A percentile compares a stretch with the other conserved stretches of the same genome.
Evolutionary conservation across 1,140 invertebrate species (phyloP).

Genomic region (Heterodera carotae): DNA sequence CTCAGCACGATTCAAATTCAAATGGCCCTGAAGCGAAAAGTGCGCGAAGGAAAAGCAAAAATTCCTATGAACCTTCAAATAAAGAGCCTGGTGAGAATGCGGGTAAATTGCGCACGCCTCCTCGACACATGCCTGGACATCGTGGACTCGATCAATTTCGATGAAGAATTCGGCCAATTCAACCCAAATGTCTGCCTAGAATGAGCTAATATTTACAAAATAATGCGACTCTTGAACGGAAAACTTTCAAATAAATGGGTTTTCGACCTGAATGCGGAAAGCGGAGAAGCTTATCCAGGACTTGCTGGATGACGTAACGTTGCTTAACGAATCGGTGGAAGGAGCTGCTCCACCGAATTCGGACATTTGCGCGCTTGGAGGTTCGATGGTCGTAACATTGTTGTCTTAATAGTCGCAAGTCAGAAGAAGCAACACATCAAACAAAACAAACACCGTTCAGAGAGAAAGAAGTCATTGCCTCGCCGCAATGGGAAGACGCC

Average conservation of each 20-base stretch:
- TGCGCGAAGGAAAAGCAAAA: constrained; percentile 9
- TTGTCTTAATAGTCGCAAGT: constrained; percentile 1
- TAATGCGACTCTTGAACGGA: no score
- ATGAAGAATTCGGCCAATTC: constrained; percentile 63
- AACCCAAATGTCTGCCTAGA: constrained; percentile 64
- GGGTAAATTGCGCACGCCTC: constrained; percentile 62
- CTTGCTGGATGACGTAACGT: constrained; percentile 48
- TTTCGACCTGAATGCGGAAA: constrained; percentile 40
- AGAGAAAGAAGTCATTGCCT: constrained; percentile 7
- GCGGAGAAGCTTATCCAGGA: constrained; percentile 34
- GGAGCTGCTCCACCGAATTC: constrained; percentile 54
- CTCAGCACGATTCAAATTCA: constrained; percentile 49
- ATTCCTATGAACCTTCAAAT: constrained; percentile 52
- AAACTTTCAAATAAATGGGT: not conserved
- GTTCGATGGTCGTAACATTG: constrained; percentile 35
- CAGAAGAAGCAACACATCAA: not conserved
- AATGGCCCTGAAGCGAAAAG: constrained; percentile 49
- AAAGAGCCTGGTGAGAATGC: constrained; percentile 62
- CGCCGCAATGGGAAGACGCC: constrained; percentile 11
- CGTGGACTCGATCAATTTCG: constrained; percentile 49
- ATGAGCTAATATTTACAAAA: not conserved
- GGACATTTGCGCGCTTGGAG: constrained; percentile 35
- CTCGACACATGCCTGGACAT: constrained; percentile 61
- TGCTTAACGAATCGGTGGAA: constrained; percentile 54
- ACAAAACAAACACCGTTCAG: not conserved